Conservation (phyloP, 2,888 invertebrate species). For the Drosophila lutescens region DNA sequence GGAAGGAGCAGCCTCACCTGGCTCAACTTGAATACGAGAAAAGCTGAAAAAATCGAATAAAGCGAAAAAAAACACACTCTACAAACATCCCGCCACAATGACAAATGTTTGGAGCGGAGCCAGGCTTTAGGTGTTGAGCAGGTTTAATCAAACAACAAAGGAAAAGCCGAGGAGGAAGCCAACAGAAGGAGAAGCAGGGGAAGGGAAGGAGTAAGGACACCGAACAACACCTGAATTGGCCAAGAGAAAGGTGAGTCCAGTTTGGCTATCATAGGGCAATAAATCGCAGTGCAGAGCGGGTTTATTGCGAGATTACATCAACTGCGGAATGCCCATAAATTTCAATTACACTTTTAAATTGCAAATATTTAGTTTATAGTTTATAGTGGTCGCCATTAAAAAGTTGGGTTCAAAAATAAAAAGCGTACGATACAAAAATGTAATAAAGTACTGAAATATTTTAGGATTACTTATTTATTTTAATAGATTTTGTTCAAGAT, state of each 20-base stretch:
- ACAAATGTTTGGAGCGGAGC: constrained; percentile 43
- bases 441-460: background rate
- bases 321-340: constrained; percentile 3
- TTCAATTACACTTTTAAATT: background rate
- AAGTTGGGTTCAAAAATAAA: too few relatives aligned
- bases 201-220: constrained; percentile 13
- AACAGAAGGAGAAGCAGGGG: too few relatives aligned
- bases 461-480: background rate
- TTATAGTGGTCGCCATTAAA: too few relatives aligned
- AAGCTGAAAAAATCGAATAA: constrained; percentile 5
- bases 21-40: constrained; percentile 11
- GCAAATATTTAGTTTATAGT: background rate
- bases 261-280: constrained; percentile 8
- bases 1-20: constrained; percentile 17
- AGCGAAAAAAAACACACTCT: background rate
- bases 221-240: constrained; percentile 14
- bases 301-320: background rate
- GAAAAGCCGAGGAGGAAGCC: constrained; percentile 3
- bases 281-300: constrained; percentile 8
- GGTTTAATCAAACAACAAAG: constrained; percentile 35
- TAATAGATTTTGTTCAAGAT: too few relatives aligned
- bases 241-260: constrained; percentile 25
- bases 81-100: constrained; percentile 45
- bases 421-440: background rate
- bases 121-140: constrained; percentile 50